phyloP scores from a whole-genome alignment of 2,797 vertebrate species.

The Picus viridis region DNA sequence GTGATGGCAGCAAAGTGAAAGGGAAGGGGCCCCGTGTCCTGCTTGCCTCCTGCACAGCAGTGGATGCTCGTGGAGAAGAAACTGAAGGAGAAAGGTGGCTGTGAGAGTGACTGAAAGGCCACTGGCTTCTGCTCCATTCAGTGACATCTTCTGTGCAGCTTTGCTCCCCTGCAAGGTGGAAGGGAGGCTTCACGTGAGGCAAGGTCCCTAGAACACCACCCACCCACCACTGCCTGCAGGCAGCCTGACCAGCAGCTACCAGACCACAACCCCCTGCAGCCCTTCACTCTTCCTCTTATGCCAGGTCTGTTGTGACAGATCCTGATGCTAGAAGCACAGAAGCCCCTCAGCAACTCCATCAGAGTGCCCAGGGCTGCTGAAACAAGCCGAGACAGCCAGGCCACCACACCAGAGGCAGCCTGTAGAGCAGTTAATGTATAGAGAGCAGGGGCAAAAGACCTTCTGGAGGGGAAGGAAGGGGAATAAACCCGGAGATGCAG shows the following conservation, averaged over 20 bases:
- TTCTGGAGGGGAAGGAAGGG: no score
- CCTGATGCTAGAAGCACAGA: neutral
- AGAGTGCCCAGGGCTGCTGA: neutral
- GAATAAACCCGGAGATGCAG: no score
- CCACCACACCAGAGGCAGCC: neutral
- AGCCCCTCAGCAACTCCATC: neutral
- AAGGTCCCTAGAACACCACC: neutral
- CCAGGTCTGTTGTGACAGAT: neutral
- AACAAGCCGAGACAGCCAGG: neutral
- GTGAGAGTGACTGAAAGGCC: neutral
- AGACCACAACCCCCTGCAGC: rapidly evolving
- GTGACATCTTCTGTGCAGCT: neutral
- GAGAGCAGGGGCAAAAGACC: neutral
- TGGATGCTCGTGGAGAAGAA: neutral
- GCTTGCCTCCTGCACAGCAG: neutral
- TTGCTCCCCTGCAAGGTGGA: neutral
- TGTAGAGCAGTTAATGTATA: rapidly evolving
- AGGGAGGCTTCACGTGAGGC: neutral
- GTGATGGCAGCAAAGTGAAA: neutral
- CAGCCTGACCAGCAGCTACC: neutral
- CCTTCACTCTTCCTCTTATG: neutral
- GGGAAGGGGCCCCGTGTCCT: neutral
- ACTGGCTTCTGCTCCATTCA: neutral
- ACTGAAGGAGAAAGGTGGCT: neutral
- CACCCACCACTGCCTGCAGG: rapidly evolving